Evolutionary conservation across 2,888 invertebrate species (phyloP).

Genomic region (Tetropium fuscum): DNA sequence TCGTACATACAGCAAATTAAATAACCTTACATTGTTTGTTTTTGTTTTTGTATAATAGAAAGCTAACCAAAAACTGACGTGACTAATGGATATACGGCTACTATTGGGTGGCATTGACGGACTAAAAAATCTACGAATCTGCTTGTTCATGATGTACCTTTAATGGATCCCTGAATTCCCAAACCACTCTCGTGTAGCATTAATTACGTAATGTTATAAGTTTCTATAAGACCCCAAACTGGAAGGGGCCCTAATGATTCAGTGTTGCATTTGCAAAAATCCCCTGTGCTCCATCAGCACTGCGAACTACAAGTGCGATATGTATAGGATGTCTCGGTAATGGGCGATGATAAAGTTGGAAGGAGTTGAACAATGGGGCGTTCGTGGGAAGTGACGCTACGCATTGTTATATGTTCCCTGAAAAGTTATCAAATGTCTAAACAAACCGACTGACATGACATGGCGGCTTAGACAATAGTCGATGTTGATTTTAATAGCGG

Average conservation of each 20-base stretch:
- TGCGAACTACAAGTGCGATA: constrained; percentile 3
- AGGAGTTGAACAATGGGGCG: constrained; percentile 19
- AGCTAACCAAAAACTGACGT: no score
- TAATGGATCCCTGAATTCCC: background rate
- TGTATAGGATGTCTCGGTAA: constrained; percentile 20
- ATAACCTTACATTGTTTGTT: no score
- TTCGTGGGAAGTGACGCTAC: constrained; percentile 39
- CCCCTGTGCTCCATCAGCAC: constrained; percentile 15
- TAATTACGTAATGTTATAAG: background rate
- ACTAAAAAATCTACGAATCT: no score
- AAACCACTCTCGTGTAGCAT: background rate
- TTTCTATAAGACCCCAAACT: background rate
- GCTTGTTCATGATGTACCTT: background rate
- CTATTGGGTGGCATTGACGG: no score
- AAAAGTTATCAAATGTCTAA: constrained; percentile 33
- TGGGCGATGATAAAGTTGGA: constrained; percentile 10
- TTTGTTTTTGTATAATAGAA: no score
- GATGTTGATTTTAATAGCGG: background rate
- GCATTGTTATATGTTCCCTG: constrained; percentile 32
- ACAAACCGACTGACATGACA: constrained; percentile 15
- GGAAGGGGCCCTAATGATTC: constrained; percentile 5
- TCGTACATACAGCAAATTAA: no score
- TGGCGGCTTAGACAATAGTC: constrained; percentile 2
- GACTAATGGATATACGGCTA: no score
- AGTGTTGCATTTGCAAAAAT: constrained; percentile 9